These are phyloP conservation scores for Brassicogethes aeneus DNA, from an alignment of 2,888 invertebrate genomes.

Conservation along the genomic window DNA sequence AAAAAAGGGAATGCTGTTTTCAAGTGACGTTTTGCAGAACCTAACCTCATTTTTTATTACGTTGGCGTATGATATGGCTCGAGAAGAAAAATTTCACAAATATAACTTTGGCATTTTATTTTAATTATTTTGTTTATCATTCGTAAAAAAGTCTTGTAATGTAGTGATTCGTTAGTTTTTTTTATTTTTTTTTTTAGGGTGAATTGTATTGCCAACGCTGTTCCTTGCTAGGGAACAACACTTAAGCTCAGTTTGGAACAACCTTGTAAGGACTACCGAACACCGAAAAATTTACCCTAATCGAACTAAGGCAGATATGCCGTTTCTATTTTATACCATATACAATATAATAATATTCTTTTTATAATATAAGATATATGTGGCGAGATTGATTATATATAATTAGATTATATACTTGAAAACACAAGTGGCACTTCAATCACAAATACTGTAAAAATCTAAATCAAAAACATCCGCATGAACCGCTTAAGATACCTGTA, in stretches of 20 bases:
- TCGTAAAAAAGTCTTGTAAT: too few species aligned
- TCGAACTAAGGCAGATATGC: slow-evolving; percentile 38
- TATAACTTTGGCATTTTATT: slow-evolving; percentile 30
- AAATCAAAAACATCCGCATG: slow-evolving; percentile 44
- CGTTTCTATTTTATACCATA: slow-evolving; percentile 32
- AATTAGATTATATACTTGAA: slow-evolving; percentile 50
- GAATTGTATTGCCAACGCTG: neutral
- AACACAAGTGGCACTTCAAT: slow-evolving; percentile 73
- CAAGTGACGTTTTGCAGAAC: too few species aligned
- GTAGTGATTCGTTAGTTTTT: neutral
- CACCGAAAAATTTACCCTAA: slow-evolving; percentile 37
- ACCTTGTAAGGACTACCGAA: slow-evolving; percentile 39
- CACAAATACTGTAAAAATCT: slow-evolving; percentile 66
- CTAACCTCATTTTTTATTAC: slow-evolving; percentile 18
- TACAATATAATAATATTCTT: slow-evolving; percentile 37
- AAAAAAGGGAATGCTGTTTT: too few species aligned
- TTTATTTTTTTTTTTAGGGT: neutral
- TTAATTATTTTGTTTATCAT: slow-evolving; percentile 22
- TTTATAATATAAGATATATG: slow-evolving; percentile 38
- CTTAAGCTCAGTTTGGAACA: slow-evolving; percentile 34
- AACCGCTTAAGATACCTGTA: too few species aligned
- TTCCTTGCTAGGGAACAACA: too few species aligned
- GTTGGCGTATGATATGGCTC: slow-evolving; percentile 29
- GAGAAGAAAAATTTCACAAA: slow-evolving; percentile 14
- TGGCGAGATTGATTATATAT: slow-evolving; percentile 42